Conservation (phyloP, 2,888 invertebrate genomes). For the Branchipolynoe longqiensis region DNA sequence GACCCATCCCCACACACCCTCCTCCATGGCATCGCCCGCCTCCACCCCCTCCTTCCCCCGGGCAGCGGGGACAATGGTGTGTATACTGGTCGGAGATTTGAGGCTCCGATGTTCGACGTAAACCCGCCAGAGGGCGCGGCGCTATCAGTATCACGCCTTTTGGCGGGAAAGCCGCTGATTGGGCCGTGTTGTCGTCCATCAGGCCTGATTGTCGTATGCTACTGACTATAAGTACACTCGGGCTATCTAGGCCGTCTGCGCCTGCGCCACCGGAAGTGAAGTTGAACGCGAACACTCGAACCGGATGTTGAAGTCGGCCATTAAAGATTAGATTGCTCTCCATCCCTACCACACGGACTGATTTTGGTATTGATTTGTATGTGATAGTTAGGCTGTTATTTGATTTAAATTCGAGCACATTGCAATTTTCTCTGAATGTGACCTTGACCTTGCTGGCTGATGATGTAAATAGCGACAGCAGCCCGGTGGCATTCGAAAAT, state of each 20-base stretch:
- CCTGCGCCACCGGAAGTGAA: neutral
- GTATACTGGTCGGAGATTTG: constrained; percentile 32
- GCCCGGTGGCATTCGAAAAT: no score
- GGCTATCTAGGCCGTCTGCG: neutral
- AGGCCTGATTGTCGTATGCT: constrained; percentile 23
- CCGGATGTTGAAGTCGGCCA: constrained; percentile 12
- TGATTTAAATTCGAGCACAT: no score
- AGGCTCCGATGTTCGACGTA: constrained; percentile 12
- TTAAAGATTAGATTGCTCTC: neutral
- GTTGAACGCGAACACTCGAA: neutral
- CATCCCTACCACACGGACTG: neutral
- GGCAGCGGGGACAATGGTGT: constrained; percentile 48
- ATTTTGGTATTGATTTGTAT: no score
- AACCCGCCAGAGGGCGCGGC: constrained; percentile 7
- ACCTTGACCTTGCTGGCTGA: no score
- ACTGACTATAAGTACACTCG: neutral
- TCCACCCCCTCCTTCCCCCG: no score
- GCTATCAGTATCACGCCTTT: neutral
- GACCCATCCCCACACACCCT: no score
- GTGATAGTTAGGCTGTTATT: no score
- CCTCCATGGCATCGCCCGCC: no score
- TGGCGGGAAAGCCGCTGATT: neutral
- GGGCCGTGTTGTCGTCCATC: constrained; percentile 35
- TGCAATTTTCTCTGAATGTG: no score
- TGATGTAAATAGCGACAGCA: no score